Conservation (phyloP, 2,888 invertebrate genomes). For the Scrobipalpa costella region DNA sequence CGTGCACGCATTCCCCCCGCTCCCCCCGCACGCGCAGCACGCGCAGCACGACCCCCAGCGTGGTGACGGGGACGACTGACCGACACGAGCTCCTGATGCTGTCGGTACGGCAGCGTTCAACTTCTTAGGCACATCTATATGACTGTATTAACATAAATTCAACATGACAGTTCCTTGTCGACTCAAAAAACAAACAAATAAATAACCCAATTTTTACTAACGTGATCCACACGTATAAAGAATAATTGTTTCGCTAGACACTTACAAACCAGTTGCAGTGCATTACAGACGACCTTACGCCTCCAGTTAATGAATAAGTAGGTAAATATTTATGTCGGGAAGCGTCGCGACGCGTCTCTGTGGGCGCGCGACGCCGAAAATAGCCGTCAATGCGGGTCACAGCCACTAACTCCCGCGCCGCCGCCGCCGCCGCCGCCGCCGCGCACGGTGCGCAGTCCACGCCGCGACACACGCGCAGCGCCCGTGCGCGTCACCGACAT, state of each 20-base stretch:
- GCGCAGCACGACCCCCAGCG: neutral
- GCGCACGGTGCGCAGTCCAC: neutral
- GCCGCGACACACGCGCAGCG: neutral
- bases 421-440: neutral
- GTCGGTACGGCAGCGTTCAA: neutral
- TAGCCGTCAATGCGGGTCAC: slow-evolving; percentile 17
- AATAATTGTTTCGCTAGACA: neutral
- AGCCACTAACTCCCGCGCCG: neutral
- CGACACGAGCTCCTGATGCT: neutral
- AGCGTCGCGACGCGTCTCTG: neutral
- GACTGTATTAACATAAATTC: too few relatives aligned
- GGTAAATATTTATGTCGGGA: slow-evolving; percentile 19
- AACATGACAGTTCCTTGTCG: too few relatives aligned
- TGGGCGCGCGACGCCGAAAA: slow-evolving; percentile 6
- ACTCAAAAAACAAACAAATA: too few relatives aligned
- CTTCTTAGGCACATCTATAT: neutral
- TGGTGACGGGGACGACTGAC: too few relatives aligned
- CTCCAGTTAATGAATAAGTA: neutral
- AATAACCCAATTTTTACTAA: neutral
- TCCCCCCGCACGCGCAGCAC: neutral
- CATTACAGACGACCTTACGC: neutral
- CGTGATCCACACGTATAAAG: neutral
- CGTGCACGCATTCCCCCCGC: slow-evolving; percentile 14
- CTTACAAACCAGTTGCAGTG: neutral
- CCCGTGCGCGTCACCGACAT: neutral